Evolutionary conservation across 2,113 vertebrate species (phyloP).

Genomic region (Dipodomys merriami): DNA sequence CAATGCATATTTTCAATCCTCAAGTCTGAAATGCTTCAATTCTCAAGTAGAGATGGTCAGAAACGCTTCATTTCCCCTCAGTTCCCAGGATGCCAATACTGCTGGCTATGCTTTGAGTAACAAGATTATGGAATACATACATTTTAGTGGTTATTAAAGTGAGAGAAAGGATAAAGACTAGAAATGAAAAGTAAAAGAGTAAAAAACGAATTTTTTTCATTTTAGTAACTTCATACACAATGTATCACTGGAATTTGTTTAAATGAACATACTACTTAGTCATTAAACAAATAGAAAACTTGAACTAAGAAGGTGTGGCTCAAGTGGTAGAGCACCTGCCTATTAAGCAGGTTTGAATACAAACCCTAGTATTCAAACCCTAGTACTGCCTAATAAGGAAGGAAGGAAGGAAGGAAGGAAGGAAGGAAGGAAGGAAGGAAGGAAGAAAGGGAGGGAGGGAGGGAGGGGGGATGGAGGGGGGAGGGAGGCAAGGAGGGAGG

Average conservation of each 20-base stretch:
- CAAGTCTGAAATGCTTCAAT: neutral
- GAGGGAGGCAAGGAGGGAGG: no score
- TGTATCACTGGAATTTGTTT: neutral
- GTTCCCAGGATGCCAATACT: neutral
- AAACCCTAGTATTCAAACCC: no score
- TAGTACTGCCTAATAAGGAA: no score
- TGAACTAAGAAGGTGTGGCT: neutral
- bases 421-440: no score
- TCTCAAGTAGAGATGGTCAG: neutral
- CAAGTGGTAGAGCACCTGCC: no score
- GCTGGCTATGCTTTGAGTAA: neutral
- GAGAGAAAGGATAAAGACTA: neutral
- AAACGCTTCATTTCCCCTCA: neutral
- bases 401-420: no score
- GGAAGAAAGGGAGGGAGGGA: no score
- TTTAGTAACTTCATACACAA: neutral
- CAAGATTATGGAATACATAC: neutral
- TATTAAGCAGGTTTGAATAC: no score
- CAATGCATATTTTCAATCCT: conserved; percentile 41
- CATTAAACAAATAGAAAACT: neutral
- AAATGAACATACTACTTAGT: neutral
- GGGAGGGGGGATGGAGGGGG: no score
- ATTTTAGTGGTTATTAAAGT: neutral
- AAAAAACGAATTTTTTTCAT: neutral
- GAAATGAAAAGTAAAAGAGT: conserved; percentile 13